phyloP scores from a whole-genome alignment of 2,888 invertebrate species.

The Prenolepis imparis region DNA sequence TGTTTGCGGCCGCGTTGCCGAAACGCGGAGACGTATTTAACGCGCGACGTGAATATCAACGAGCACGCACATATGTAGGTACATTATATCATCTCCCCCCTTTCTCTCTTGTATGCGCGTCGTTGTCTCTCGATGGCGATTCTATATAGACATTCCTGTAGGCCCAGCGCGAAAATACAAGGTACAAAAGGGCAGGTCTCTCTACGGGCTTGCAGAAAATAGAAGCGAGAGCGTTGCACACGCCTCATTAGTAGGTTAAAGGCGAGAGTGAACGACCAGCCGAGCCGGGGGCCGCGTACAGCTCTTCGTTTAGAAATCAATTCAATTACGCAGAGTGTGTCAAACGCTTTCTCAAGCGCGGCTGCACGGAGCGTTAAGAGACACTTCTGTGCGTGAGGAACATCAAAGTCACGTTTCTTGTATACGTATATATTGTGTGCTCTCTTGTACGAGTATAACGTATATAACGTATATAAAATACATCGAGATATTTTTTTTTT shows the following conservation, averaged over 20 bases:
- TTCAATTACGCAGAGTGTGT: conserved; percentile 43
- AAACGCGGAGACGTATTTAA: conserved; percentile 32
- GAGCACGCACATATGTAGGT: conserved; percentile 7
- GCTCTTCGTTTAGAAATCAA: conserved; percentile 41
- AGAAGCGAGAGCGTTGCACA: background rate
- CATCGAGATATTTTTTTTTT: background rate
- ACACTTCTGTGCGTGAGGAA: background rate
- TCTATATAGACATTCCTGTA: conserved; percentile 16
- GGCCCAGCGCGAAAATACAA: background rate
- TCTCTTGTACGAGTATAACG: background rate
- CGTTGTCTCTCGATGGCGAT: background rate
- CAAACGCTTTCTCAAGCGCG: conserved; percentile 46
- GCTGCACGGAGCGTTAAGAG: background rate
- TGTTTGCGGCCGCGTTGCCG: conserved; percentile 19
- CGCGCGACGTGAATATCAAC: conserved; percentile 38
- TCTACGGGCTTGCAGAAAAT: conserved; percentile 5
- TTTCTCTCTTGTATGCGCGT: too few relatives aligned
- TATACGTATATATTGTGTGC: background rate
- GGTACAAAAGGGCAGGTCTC: background rate
- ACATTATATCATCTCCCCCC: background rate
- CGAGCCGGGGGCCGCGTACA: background rate
- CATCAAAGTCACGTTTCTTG: background rate
- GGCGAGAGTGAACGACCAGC: conserved; percentile 10
- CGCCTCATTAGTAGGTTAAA: conserved; percentile 44
- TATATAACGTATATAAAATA: background rate